Conservation (phyloP, 1,140 invertebrate genomes). For the Bradynema listronoti region DNA sequence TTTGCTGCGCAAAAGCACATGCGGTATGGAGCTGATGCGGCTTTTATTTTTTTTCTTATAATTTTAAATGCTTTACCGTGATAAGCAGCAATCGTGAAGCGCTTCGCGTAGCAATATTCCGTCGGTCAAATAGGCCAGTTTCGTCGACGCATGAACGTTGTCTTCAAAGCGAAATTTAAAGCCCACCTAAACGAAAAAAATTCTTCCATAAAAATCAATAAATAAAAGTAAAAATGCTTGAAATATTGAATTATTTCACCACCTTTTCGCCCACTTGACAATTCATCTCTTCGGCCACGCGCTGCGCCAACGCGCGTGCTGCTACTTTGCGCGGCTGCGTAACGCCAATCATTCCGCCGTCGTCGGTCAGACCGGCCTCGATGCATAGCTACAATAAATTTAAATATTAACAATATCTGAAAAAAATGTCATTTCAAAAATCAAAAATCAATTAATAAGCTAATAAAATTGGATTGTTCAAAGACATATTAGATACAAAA, state of each 20-base stretch:
- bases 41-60: no score
- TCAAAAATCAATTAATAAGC: background rate
- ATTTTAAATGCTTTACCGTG: no score
- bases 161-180: slow-evolving; percentile 90
- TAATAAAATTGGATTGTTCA: background rate
- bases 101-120: slow-evolving; percentile 86
- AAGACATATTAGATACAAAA: no score
- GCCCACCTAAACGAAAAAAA: slow-evolving; percentile 64
- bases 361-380: background rate
- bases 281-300: slow-evolving; percentile 69
- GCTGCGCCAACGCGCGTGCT: slow-evolving; percentile 84
- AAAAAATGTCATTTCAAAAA: background rate
- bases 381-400: background rate
- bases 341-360: slow-evolving; percentile 67
- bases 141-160: slow-evolving; percentile 69
- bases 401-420: slow-evolving; percentile 5
- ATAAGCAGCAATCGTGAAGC: slow-evolving; percentile 67
- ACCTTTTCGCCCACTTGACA: slow-evolving; percentile 61
- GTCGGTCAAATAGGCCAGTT: slow-evolving; percentile 80
- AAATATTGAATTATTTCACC: background rate
- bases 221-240: background rate
- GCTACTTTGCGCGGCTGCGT: slow-evolving; percentile 93
- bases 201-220: background rate
- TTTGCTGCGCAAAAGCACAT: no score
- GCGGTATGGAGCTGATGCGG: no score